phyloP scores from a whole-genome alignment of 2,113 vertebrate species.

The Hemicordylus capensis region DNA sequence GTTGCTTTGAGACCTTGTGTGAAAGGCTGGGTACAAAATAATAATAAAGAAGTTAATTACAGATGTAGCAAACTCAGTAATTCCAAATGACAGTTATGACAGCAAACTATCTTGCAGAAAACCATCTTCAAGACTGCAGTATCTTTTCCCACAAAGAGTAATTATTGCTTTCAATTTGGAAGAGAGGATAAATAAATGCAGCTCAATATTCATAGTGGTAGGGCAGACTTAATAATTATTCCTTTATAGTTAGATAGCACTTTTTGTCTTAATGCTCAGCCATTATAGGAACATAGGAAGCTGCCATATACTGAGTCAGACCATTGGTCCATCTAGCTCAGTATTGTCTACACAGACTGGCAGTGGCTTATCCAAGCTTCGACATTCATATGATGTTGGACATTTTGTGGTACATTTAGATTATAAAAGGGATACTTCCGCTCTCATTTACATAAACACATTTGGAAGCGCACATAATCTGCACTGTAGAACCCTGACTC shows the following conservation, averaged over 20 bases:
- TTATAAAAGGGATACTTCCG: neutral
- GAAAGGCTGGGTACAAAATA: too few relatives aligned
- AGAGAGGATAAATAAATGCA: neutral
- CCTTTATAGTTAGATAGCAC: neutral
- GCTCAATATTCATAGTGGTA: slow-evolving; percentile 15
- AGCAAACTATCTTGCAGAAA: slow-evolving; percentile 9
- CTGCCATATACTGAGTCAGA: too few relatives aligned
- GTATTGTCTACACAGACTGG: too few relatives aligned
- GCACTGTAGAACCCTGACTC: too few relatives aligned
- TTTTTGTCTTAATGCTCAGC: neutral
- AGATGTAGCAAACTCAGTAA: neutral
- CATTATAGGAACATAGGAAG: too few relatives aligned
- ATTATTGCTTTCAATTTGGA: neutral
- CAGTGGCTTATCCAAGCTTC: too few relatives aligned
- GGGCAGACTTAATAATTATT: neutral
- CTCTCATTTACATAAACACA: neutral
- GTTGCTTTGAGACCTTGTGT: too few relatives aligned
- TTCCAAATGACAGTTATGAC: slow-evolving; percentile 39
- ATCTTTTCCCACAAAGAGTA: neutral
- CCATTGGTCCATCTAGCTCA: too few relatives aligned
- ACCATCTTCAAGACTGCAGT: slow-evolving; percentile 11
- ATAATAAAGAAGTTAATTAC: too few relatives aligned
- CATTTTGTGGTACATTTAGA: neutral
- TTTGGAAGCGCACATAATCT: slow-evolving; percentile 20
- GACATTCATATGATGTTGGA: neutral